Percentiles rank a stretch among this genome's conserved stretches.
Evolutionary conservation across 2,888 invertebrate genomes (phyloP).

Genomic region (Tinea trinotella): DNA sequence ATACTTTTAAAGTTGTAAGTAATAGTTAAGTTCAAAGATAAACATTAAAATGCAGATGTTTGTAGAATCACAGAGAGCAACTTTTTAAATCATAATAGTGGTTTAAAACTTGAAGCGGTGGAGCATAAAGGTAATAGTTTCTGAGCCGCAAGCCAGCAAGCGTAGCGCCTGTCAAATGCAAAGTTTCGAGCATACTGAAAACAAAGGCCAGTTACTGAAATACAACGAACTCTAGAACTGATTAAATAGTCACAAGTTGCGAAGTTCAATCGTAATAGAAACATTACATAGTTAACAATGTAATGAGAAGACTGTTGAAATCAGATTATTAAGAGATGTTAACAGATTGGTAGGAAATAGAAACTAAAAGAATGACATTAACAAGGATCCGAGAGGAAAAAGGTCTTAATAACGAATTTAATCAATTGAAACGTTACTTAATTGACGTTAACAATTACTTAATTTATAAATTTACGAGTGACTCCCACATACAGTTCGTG

Average conservation of each 20-base stretch:
- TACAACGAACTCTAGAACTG: background rate
- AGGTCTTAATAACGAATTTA: constrained; percentile 4
- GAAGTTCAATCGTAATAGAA: background rate
- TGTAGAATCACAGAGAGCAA: background rate
- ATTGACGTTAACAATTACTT: constrained; percentile 7
- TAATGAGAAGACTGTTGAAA: background rate
- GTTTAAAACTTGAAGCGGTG: constrained; percentile 10
- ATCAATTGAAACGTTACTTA: constrained; percentile 7
- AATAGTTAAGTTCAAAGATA: background rate
- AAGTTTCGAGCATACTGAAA: constrained; percentile 3
- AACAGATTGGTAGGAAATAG: background rate
- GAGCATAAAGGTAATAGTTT: constrained; percentile 10
- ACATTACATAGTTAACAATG: background rate
- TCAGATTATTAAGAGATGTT: background rate
- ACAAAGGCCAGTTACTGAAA: constrained; percentile 11
- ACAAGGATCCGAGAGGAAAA: background rate
- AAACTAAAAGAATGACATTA: background rate
- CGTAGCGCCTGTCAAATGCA: constrained; percentile 11
- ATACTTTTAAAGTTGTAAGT: too few species aligned
- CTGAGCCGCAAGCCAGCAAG: background rate
- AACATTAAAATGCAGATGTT: constrained; percentile 10
- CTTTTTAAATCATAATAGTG: constrained; percentile 8
- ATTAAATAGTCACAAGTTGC: background rate
- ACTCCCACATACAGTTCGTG: background rate
- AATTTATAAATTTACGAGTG: constrained; percentile 4